Evolutionary conservation across 1,140 invertebrate species (phyloP), one percentile per base, ranked within the genome.

Genomic region (Solenopsis fugax): DNA sequence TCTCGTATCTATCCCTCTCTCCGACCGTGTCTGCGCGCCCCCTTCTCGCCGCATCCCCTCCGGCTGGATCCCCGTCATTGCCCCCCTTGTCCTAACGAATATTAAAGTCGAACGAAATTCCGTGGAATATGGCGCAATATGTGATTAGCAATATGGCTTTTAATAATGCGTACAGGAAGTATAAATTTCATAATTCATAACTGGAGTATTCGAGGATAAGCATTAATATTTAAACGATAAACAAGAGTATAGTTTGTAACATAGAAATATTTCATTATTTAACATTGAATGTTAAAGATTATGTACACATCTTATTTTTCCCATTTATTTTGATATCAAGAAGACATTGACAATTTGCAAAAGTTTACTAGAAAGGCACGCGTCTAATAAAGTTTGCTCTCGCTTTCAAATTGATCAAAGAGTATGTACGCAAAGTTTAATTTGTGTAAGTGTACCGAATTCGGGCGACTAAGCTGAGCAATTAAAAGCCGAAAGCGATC

Each of bases 401-500:
- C 0, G 12, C 16, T 24, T 67, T 13, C 1, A 52, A 69, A 80
- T 24, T 41, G 12, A 37, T 37, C 13, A 58, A 52, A 41, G 34
- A 69, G 24, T 29, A 24, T 3, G 34, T 3, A 5, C 5, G 18
- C 58, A 13, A 29, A 82, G 16, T 58, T 48, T 24, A 13, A 54
- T 65, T 80, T 12, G 34, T 24, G 18, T 37, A 60, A 80, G 16
- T 56, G 13, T 16, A 10, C 18, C n/a, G 7, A 58, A 73, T 60
- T 72, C n/a, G 13, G 24, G 2, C 24, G 48, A 52, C 48, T 37
- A 54, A 41, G 34, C 18, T 48, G 34, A 56, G 60, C 71, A 77
- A 90, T 90, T 89, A 78, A 89, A 89, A 90, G 85, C 60, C 71
- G 34, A 77, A 64, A 77, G 62, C 41, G 24, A 34, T 82, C 37